Evolutionary conservation across 2,888 invertebrate species (phyloP).

Genomic region (Microplitis manilae): DNA sequence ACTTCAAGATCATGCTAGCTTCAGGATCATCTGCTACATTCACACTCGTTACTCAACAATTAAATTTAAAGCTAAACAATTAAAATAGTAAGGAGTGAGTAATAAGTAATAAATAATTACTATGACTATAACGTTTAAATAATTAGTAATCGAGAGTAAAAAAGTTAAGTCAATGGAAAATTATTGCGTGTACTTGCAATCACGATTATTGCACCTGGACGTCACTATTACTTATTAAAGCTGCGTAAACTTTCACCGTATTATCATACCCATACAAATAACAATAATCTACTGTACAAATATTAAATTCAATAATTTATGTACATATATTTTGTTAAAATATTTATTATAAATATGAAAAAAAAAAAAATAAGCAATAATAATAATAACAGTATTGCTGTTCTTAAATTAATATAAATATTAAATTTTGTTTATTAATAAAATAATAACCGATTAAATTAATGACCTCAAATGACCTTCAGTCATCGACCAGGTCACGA

Average conservation of each 20-base stretch:
- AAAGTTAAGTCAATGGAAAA: slow-evolving; percentile 23
- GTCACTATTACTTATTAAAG: slow-evolving; percentile 38
- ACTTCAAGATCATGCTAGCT: too few species aligned
- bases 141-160: neutral
- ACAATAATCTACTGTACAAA: neutral
- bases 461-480: slow-evolving; percentile 35
- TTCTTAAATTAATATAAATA: neutral
- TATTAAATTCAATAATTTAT: neutral
- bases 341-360: neutral
- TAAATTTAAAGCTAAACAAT: too few species aligned
- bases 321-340: neutral
- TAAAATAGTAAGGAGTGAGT: too few species aligned
- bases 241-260: slow-evolving; percentile 35
- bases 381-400: neutral
- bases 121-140: too few species aligned
- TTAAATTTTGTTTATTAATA: neutral
- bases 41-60: too few species aligned
- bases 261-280: slow-evolving; percentile 12
- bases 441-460: neutral
- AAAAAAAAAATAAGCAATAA: neutral
- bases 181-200: slow-evolving; percentile 62
- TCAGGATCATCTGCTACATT: too few species aligned
- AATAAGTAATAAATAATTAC: too few species aligned
- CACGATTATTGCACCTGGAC: slow-evolving; percentile 65
- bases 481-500: slow-evolving; percentile 29